Percentiles rank a stretch among this genome's conserved stretches.
Evolutionary conservation across 2,113 vertebrate genomes (phyloP).

Genomic region (Manacus vitellinus): DNA sequence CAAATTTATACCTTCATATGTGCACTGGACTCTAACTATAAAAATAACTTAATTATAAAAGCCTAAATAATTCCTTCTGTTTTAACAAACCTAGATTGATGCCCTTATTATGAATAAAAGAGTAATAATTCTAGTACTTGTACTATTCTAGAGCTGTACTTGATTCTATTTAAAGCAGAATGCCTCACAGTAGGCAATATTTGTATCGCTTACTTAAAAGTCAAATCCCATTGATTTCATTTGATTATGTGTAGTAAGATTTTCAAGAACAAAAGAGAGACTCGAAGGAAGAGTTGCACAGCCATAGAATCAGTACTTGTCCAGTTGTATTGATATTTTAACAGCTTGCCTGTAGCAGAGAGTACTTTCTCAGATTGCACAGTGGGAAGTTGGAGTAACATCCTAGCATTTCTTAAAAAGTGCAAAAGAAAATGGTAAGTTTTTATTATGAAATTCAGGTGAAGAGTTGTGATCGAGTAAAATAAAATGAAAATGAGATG

Average conservation of each 20-base stretch:
- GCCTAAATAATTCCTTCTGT: constrained; percentile 28
- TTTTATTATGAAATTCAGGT: background rate
- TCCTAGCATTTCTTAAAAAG: background rate
- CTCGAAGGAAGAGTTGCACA: background rate
- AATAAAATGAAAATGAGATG: background rate
- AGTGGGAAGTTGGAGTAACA: background rate
- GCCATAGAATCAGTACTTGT: background rate
- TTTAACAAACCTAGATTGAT: constrained; percentile 38
- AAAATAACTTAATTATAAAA: constrained; percentile 29
- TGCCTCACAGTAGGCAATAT: background rate
- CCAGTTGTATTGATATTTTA: background rate
- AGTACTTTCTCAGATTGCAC: background rate
- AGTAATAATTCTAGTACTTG: background rate
- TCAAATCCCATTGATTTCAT: background rate
- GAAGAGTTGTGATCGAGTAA: background rate
- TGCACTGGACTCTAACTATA: background rate
- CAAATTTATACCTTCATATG: constrained; percentile 8
- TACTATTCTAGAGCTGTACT: background rate
- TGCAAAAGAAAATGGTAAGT: background rate
- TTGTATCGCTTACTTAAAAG: constrained; percentile 32
- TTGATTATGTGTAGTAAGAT: background rate
- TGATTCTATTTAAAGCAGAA: constrained; percentile 9
- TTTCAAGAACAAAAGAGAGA: background rate
- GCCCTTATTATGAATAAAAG: background rate
- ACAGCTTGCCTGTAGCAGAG: background rate